These are phyloP conservation scores for Drosophila insularis DNA, from an alignment of 1,140 invertebrate genomes.

Conservation along the genomic window DNA sequence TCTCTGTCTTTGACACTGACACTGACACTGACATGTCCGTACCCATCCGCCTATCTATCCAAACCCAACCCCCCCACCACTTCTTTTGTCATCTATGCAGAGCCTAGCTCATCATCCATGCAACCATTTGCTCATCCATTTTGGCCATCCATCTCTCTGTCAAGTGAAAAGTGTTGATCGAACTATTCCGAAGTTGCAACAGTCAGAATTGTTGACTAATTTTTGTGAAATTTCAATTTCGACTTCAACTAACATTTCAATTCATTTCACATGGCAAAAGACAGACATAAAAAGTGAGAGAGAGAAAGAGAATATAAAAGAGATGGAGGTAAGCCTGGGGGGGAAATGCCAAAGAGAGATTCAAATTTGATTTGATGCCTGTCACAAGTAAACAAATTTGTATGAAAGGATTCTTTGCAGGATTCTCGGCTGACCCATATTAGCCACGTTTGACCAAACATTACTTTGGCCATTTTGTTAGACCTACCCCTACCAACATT, in stretches of 20 bases:
- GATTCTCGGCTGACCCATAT: constrained; percentile 35
- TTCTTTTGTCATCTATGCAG: too few species aligned
- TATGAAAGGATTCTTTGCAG: constrained; percentile 51
- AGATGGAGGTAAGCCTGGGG: too few species aligned
- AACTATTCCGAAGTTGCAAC: constrained; percentile 10
- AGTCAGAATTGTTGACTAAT: constrained; percentile 7
- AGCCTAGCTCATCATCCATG: too few species aligned
- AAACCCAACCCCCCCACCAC: too few species aligned
- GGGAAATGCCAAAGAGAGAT: constrained; percentile 16
- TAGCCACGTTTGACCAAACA: constrained; percentile 72
- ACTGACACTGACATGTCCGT: constrained; percentile 9
- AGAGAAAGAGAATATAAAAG: not conserved
- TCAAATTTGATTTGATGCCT: constrained; percentile 12
- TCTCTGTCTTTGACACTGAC: not conserved
- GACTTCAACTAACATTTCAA: constrained; percentile 28
- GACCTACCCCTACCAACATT: not conserved
- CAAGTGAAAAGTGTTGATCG: constrained; percentile 34
- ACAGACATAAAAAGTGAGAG: constrained; percentile 34
- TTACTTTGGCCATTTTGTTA: constrained; percentile 54
- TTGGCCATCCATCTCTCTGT: constrained; percentile 23
- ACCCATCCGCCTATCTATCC: not conserved
- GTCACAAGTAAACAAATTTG: constrained; percentile 62
- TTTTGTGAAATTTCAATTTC: constrained; percentile 43
- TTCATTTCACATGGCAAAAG: constrained; percentile 22
- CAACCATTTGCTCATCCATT: not conserved